Evolutionary conservation across 2,888 invertebrate genomes (phyloP), one percentile per base, ranked within the genome.

Genomic region (Phortica magna): DNA sequence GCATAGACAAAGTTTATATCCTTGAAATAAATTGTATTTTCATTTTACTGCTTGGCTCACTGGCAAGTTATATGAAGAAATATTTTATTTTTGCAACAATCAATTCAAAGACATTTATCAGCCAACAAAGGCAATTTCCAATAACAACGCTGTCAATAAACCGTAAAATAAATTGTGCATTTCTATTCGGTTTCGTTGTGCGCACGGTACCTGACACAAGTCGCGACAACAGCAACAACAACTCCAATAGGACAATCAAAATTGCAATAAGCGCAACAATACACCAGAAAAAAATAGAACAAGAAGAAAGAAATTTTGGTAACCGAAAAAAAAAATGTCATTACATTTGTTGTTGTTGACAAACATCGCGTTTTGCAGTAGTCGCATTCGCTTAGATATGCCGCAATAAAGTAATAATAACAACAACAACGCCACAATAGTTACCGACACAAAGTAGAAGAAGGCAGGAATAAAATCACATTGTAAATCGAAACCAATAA

Each of bases 191-290:
- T 59, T 17, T 19, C 19, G 59, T 17, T 17, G 9, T 59, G 7
- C 19, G 7, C 17, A 9, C n/a, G n/a, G 14, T 55, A 55, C 55
- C 61, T 61, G 61, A 10, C 61, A 48, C 48, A 48, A 48, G 48
- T 6, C 19, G n/a, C 10, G 39, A 41, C 65, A 31, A 5, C 65
- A 65, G 31, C 31, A 31, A 31, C 31, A 31, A 31, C 31, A 31
- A 31, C 31, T 31, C 31, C 31, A 39, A 65, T 14, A 39, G 41
- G 41, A 41, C 41, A 65, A 65, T 65, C 65, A 65, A 39, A 65
- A 65, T 65, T 65, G 65, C 65, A 65, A 65, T 65, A 65, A 65
- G 65, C 31, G 65, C 65, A 65, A 65, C 65, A 65, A 65, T 59
- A 65, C 12, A 22, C 61, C 61, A 61, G 6, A 7, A 7, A 61